phyloP scores from a whole-genome alignment of 2,797 vertebrate species.

The Bradypus variegatus region DNA sequence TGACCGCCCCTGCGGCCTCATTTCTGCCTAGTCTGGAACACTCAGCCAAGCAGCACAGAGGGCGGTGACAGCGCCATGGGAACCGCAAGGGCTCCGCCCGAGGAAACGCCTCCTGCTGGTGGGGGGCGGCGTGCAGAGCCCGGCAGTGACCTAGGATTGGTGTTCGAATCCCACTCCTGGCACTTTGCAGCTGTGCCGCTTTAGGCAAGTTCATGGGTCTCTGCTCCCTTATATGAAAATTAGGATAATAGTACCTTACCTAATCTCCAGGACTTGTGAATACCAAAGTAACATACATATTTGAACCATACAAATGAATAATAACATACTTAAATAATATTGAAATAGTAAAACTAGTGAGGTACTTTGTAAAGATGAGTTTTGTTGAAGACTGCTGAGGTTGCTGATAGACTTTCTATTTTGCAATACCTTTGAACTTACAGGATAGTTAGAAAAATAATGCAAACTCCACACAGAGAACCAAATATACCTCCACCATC shows the following conservation, averaged over 20 bases:
- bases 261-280: neutral
- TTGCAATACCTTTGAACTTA: no score
- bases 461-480: no score
- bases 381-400: neutral
- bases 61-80: neutral
- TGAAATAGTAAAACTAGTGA: neutral
- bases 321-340: neutral
- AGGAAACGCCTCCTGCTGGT: neutral
- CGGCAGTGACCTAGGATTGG: neutral
- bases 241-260: neutral
- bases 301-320: neutral
- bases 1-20: neutral
- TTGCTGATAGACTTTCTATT: neutral
- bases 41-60: neutral
- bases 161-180: neutral
- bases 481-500: no score
- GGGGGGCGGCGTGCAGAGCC: neutral
- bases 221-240: neutral
- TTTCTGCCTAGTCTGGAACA: conserved; percentile 15
- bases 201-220: neutral
- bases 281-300: neutral
- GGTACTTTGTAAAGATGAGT: neutral
- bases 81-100: neutral
- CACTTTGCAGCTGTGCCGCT: neutral
- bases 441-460: no score